Percentiles rank a stretch among this genome's conserved stretches.
Evolutionary conservation across 2,888 invertebrate genomes (phyloP).

Genomic region (Callyntrura guangdongensis): DNA sequence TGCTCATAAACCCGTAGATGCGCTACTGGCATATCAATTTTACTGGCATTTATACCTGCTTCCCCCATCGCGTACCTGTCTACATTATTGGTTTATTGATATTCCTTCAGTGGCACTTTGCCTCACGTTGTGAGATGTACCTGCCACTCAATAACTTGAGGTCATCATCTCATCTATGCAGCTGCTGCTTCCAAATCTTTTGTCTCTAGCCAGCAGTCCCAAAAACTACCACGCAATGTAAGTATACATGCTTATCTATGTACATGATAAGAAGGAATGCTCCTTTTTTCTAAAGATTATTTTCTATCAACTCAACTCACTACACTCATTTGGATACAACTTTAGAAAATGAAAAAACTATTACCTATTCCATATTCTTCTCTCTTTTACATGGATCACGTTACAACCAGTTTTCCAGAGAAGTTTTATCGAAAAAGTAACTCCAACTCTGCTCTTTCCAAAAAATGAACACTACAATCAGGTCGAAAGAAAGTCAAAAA

Average conservation of each 20-base stretch:
- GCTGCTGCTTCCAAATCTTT: background rate
- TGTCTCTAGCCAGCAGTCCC: background rate
- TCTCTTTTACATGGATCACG: too few relatives aligned
- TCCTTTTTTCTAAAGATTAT: too few relatives aligned
- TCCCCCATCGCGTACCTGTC: constrained; percentile 30
- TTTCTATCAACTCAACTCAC: too few relatives aligned
- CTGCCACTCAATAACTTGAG: constrained; percentile 21
- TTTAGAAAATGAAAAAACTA: too few relatives aligned
- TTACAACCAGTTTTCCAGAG: too few relatives aligned
- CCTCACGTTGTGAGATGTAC: constrained; percentile 22
- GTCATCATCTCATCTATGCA: background rate
- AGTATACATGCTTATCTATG: background rate
- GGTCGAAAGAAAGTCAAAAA: too few relatives aligned
- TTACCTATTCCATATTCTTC: too few relatives aligned
- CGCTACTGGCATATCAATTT: constrained; percentile 37
- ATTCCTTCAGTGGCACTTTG: constrained; percentile 52
- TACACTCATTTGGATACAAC: too few relatives aligned
- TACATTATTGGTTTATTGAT: constrained; percentile 50
- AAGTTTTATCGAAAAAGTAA: too few relatives aligned
- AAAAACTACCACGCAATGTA: background rate
- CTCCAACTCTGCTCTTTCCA: too few relatives aligned
- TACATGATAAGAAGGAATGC: background rate
- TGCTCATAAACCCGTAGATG: background rate
- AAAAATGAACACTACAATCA: too few relatives aligned
- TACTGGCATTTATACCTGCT: background rate